phyloP scores from a whole-genome alignment of 2,888 invertebrate species.

The Poecilobothrus nobilitatus region DNA sequence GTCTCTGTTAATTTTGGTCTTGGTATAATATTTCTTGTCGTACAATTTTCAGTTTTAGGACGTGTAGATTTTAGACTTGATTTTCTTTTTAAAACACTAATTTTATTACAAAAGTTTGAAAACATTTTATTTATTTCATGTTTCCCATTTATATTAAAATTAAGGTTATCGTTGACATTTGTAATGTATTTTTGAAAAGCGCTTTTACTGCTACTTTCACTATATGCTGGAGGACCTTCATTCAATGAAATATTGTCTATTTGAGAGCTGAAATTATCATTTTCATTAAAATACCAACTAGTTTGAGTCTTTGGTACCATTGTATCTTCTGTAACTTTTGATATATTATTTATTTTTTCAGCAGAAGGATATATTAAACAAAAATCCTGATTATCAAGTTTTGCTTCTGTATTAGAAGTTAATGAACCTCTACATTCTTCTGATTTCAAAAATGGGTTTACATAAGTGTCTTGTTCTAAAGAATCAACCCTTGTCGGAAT shows the following conservation, averaged over 20 bases:
- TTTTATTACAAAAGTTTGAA: conserved; percentile 37
- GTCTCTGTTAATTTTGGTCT: conserved; percentile 38
- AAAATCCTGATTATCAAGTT: background rate
- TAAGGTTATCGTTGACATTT: background rate
- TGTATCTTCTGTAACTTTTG: background rate
- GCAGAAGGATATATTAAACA: no score
- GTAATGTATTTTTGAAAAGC: background rate
- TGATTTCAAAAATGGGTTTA: background rate
- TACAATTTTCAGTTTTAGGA: conserved; percentile 32
- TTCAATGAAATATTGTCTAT: background rate
- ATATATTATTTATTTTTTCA: background rate
- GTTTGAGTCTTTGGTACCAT: conserved; percentile 9
- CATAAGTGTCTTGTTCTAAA: background rate
- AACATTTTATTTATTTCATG: conserved; percentile 26
- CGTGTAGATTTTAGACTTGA: conserved; percentile 34
- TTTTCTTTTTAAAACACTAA: conserved; percentile 36
- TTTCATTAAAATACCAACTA: background rate
- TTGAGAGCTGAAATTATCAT: background rate
- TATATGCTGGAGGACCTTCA: background rate
- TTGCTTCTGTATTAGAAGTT: background rate
- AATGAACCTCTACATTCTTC: background rate
- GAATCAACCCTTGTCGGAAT: conserved; percentile 20
- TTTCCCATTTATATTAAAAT: background rate
- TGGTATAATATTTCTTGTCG: conserved; percentile 41
- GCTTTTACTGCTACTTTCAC: background rate